Evolutionary conservation across 2,113 vertebrate species (phyloP).

Genomic region (Passer montanus): DNA sequence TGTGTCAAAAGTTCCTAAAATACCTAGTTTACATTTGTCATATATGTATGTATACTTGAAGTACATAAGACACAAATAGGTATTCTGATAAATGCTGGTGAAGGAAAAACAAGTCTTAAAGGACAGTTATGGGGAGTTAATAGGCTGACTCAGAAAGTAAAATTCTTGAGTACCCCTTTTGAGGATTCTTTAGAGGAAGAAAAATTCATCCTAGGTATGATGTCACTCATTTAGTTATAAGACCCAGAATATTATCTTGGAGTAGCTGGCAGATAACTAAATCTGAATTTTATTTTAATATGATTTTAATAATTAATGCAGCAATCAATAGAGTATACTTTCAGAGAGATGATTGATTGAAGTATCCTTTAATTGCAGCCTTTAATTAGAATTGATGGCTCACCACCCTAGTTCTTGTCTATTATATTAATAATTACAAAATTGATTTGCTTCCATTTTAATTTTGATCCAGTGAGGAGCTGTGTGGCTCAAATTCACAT

Average conservation of each 20-base stretch:
- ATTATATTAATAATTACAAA: slow-evolving; percentile 68
- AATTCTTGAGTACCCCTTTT: neutral
- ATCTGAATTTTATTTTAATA: slow-evolving; percentile 60
- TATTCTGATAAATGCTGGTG: neutral
- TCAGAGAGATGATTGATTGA: slow-evolving; percentile 51
- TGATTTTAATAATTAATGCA: slow-evolving; percentile 62
- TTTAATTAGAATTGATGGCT: slow-evolving; percentile 65
- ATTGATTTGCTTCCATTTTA: slow-evolving; percentile 59
- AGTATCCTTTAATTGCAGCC: slow-evolving; percentile 62
- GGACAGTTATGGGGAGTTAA: neutral
- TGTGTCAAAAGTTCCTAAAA: neutral
- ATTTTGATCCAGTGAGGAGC: slow-evolving; percentile 20
- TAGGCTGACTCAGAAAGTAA: neutral
- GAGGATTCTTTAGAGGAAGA: neutral
- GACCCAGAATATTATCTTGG: slow-evolving; percentile 10
- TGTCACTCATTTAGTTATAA: neutral
- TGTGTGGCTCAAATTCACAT: slow-evolving; percentile 1
- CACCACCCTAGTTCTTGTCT: slow-evolving; percentile 45
- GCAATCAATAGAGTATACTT: slow-evolving; percentile 63
- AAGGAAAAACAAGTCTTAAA: neutral
- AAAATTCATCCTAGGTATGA: neutral
- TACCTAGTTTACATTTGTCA: neutral
- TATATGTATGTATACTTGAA: neutral
- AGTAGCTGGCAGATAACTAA: slow-evolving; percentile 22
- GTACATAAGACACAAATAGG: neutral